A percentile compares a stretch with the other conserved stretches of the same genome.
These are phyloP conservation scores for Drosophila cardini DNA, from an alignment of 1,140 invertebrate species.

Conservation along the genomic window DNA sequence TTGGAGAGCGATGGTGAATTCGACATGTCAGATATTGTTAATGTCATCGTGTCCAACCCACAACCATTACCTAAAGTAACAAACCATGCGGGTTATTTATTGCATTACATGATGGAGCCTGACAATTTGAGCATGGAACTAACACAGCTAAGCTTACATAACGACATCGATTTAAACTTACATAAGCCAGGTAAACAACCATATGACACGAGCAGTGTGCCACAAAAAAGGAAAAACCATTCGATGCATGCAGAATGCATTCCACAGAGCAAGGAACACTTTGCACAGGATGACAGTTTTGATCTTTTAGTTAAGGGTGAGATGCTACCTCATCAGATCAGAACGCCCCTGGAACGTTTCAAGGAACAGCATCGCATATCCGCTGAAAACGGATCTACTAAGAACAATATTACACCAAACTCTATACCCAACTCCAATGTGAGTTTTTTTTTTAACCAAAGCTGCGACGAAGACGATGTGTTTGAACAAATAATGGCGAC, in stretches of 20 bases:
- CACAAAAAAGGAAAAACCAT: conserved; percentile 30
- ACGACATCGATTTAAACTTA: background rate
- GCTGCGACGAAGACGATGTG: conserved; percentile 46
- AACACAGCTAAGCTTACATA: conserved; percentile 47
- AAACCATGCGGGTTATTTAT: conserved; percentile 53
- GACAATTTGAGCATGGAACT: conserved; percentile 62
- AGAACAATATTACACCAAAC: background rate
- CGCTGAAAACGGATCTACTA: background rate
- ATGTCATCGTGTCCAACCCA: conserved; percentile 85
- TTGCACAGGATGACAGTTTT: conserved; percentile 71
- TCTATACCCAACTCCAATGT: conserved; percentile 44
- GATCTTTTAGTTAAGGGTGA: conserved; percentile 68
- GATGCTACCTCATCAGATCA: conserved; percentile 18
- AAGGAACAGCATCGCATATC: conserved; percentile 53
- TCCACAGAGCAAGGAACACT: conserved; percentile 37
- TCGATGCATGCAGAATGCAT: conserved; percentile 42
- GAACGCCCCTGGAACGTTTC: conserved; percentile 65
- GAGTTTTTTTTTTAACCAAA: conserved; percentile 74
- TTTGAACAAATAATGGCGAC: conserved; percentile 76
- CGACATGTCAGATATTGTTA: conserved; percentile 87
- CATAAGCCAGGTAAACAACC: background rate
- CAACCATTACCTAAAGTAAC: conserved; percentile 46
- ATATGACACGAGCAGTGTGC: conserved; percentile 47
- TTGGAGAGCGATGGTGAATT: conserved; percentile 81
- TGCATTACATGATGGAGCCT: conserved; percentile 65